Evolutionary conservation across 2,113 vertebrate species (phyloP).

Genomic region (Psophia crepitans): DNA sequence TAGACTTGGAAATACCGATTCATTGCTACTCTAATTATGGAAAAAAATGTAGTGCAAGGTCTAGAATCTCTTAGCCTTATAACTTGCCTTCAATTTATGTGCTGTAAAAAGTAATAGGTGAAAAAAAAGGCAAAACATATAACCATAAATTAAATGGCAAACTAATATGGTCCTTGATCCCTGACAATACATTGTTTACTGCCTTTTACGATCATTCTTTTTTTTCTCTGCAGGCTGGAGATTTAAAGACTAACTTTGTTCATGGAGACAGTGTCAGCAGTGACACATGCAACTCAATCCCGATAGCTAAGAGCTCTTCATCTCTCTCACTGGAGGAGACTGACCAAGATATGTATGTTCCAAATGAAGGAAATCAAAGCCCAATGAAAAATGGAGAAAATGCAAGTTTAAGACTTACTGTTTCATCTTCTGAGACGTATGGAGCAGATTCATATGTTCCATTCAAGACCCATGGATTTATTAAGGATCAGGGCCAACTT

Average conservation of each 20-base stretch:
- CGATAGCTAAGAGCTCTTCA: not conserved
- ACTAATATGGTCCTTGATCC: not conserved
- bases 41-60: not conserved
- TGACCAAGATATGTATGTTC: not conserved
- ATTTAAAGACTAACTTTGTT: conserved; percentile 57
- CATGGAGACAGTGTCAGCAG: conserved; percentile 59
- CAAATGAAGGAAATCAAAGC: conserved; percentile 22
- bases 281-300: conserved; percentile 24
- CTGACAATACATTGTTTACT: not conserved
- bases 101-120: not conserved
- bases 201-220: not conserved
- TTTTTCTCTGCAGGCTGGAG: conserved; percentile 68
- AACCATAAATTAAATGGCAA: not conserved
- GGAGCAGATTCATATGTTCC: conserved; percentile 55
- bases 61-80: not conserved
- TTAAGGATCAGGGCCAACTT: conserved; percentile 57
- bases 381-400: not conserved
- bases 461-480: conserved; percentile 48
- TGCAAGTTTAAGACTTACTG: not conserved
- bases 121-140: not conserved
- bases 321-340: conserved; percentile 4
- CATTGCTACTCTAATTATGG: not conserved
- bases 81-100: not conserved
- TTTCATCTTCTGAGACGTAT: conserved; percentile 40
- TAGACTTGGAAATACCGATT: not conserved